These are phyloP conservation scores for Crocuta crocuta DNA, from an alignment of 2,113 vertebrate species.

Conservation along the genomic window DNA sequence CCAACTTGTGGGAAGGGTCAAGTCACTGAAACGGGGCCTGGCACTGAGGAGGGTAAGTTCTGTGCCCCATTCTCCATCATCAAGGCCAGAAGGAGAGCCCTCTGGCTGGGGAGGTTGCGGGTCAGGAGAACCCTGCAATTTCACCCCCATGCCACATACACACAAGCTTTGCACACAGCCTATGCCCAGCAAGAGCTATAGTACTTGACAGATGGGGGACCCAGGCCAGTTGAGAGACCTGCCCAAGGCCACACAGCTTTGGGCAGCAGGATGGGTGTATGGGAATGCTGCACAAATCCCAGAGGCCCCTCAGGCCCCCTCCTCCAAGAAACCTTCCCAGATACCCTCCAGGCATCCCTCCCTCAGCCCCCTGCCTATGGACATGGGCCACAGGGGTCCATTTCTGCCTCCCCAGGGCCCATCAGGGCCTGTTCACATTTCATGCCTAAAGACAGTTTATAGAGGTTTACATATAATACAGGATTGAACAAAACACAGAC, in stretches of 20 bases:
- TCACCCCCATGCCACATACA: rapidly evolving
- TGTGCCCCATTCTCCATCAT: rapidly evolving
- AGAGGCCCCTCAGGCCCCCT: background rate
- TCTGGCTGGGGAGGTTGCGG: rapidly evolving
- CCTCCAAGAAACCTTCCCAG: background rate
- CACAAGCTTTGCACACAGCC: background rate
- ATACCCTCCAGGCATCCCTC: background rate
- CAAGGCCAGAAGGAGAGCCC: background rate
- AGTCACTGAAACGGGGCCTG: background rate
- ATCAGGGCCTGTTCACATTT: background rate
- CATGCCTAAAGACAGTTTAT: background rate
- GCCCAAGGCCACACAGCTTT: background rate
- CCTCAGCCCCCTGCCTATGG: background rate
- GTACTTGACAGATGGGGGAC: background rate
- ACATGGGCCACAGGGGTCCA: background rate
- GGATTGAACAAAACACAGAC: background rate
- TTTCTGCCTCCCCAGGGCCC: background rate
- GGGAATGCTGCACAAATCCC: background rate
- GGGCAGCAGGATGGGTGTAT: background rate
- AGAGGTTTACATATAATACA: rapidly evolving
- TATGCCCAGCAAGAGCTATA: background rate
- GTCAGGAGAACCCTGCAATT: background rate
- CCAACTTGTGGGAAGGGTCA: too few species aligned
- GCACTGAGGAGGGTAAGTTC: background rate
- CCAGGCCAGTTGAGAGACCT: background rate